These are phyloP conservation scores for Picus viridis DNA, from an alignment of 2,797 vertebrate species.

Conservation along the genomic window DNA sequence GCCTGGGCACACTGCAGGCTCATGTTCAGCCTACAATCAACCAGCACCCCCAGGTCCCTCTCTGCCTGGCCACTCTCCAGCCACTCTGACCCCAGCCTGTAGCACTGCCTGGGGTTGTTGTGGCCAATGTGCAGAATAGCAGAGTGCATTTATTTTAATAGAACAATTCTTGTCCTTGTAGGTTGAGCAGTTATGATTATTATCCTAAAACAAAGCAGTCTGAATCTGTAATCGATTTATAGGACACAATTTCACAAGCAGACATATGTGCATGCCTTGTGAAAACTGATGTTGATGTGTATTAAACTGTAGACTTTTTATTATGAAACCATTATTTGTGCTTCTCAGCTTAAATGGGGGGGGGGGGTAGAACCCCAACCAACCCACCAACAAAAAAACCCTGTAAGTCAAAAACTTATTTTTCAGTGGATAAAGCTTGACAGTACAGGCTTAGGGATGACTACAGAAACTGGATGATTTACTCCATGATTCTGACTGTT, in stretches of 20 bases:
- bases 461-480: background rate
- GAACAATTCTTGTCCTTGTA: background rate
- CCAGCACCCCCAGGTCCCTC: too few species aligned
- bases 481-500: background rate
- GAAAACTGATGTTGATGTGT: background rate
- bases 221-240: background rate
- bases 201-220: background rate
- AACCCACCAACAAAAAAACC: background rate
- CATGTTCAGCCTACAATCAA: too few species aligned
- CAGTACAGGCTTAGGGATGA: background rate
- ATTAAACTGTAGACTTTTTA: background rate
- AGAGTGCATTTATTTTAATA: constrained; percentile 33
- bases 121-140: too few species aligned
- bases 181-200: background rate
- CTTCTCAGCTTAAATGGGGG: background rate
- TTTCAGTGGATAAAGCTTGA: background rate
- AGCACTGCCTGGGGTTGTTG: too few species aligned
- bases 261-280: background rate
- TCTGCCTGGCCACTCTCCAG: too few species aligned
- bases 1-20: too few species aligned
- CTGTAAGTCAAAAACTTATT: background rate
- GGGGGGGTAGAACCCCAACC: too few species aligned
- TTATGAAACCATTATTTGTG: background rate
- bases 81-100: too few species aligned
- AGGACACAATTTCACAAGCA: background rate